Conservation (phyloP, 1,140 invertebrate species). For the Zaprionus lachaisei region DNA sequence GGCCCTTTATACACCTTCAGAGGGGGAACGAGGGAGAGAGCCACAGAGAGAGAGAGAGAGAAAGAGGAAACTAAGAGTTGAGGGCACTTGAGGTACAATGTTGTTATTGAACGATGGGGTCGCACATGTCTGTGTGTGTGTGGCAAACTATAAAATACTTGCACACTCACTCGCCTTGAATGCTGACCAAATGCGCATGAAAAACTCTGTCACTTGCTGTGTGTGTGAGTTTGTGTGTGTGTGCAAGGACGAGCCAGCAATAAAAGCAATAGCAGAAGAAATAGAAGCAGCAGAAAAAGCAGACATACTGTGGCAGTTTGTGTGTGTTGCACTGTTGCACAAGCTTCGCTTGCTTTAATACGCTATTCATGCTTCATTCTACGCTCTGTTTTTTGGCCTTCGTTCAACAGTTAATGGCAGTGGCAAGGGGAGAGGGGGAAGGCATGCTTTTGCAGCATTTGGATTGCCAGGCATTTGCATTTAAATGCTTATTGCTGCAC, state of each 20-base stretch:
- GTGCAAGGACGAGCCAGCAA: background rate
- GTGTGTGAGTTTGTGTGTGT: background rate
- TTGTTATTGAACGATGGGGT: constrained; percentile 50
- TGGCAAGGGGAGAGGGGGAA: no score
- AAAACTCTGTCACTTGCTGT: constrained; percentile 40
- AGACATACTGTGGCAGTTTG: background rate
- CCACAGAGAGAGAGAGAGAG: background rate
- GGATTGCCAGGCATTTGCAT: constrained; percentile 26
- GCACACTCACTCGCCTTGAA: constrained; percentile 35
- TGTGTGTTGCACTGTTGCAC: constrained; percentile 2
- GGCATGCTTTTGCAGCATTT: no score
- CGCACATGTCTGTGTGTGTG: constrained; percentile 29
- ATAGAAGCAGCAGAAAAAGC: background rate
- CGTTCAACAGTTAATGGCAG: constrained; percentile 30
- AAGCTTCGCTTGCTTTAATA: no score
- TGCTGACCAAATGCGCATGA: constrained; percentile 40
- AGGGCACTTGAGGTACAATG: constrained; percentile 25
- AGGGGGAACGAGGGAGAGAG: background rate
- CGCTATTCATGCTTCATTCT: constrained; percentile 30
- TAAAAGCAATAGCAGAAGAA: background rate
- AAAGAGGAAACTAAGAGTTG: background rate
- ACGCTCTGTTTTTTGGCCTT: constrained; percentile 17
- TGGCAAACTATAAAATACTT: constrained; percentile 33
- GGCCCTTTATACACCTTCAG: constrained; percentile 36
- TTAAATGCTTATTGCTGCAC: constrained; percentile 27